Evolutionary conservation across 2,113 vertebrate species (phyloP), one percentile per base, ranked within the genome.

Genomic region (Strix uralensis): DNA sequence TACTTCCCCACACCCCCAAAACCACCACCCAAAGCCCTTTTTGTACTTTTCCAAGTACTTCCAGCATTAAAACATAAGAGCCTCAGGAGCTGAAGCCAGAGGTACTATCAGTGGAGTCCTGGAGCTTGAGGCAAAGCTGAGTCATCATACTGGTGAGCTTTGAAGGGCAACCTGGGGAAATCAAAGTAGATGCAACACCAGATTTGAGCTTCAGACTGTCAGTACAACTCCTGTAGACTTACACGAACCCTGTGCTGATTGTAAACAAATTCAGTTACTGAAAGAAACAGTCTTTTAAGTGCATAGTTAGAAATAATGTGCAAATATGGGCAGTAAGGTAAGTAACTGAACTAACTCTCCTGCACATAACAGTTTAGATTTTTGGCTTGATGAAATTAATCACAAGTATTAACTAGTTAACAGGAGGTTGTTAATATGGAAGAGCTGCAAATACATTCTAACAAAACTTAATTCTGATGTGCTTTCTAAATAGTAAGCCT

Each of bases 231-330:
- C 30, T 86, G 10, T 5, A 78, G 26, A 67, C 65, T 75, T 91
- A 73, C 16, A 79, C 54, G 46, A 95, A 5, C 46, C 69, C 58
- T 58, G 23, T 77, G 66, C 61, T 52, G 58, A 84, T 16, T 80
- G 92, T 88, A 95, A 94, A 96, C 88, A 91, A 65, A 90, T 77
- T 95, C 81, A 93, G 88, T 95, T 92, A 95, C 92, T 71, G 61
- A 92, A 93, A 83, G 49, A 84, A 93, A 89, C 92, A 91, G 88
- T 96, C 88, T 95, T 95, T 96, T 91, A 91, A 97, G 96, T 98
- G 98, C 98, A 98, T 98, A 98, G 97, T 88, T 97, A 96, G 91
- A 98, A 98, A 98, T 78, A 84, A 98, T 96, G 97, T 98, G 98
- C 97, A 97, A 98, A 97, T 67, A 72, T 27, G 81, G 94, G 93